Evolutionary conservation across 2,888 invertebrate genomes (phyloP).

Genomic region (Ectemnius continuus): DNA sequence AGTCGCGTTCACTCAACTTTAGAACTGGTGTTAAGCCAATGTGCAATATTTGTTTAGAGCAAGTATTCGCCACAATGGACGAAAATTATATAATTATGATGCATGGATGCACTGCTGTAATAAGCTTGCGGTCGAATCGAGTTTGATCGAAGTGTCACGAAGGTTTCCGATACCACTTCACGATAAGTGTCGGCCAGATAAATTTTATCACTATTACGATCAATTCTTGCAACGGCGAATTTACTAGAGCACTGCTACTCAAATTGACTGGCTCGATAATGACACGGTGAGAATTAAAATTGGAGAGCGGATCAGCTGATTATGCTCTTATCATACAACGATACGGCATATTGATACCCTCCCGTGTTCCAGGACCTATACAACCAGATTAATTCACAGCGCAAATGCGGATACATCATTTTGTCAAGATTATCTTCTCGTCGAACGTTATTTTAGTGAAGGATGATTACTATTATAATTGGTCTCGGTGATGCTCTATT

Average conservation of each 20-base stretch:
- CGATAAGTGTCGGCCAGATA: slow-evolving; percentile 1
- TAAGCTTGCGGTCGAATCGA: slow-evolving; percentile 15
- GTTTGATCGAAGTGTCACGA: slow-evolving; percentile 1
- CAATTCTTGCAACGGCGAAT: slow-evolving; percentile 11
- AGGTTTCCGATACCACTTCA: slow-evolving; percentile 9
- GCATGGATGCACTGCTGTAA: slow-evolving; percentile 29
- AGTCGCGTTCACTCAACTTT: neutral
- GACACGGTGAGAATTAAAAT: neutral
- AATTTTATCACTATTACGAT: neutral
- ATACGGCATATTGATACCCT: neutral
- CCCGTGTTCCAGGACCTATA: too few species aligned
- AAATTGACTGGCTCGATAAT: neutral
- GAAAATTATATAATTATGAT: slow-evolving; percentile 33
- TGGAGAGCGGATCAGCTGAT: neutral
- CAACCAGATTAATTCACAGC: too few species aligned
- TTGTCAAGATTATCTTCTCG: neutral
- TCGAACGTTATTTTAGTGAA: too few species aligned
- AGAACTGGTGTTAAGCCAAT: neutral
- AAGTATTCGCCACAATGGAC: neutral
- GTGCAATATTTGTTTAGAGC: neutral
- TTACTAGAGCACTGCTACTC: neutral
- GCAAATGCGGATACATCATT: slow-evolving; percentile 22
- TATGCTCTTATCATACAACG: neutral
- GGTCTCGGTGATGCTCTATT: too few species aligned
- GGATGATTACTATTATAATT: too few species aligned